Base-by-base conservation (phyloP, 2,797 vertebrate genomes). In the Poecile montanus region DNA sequence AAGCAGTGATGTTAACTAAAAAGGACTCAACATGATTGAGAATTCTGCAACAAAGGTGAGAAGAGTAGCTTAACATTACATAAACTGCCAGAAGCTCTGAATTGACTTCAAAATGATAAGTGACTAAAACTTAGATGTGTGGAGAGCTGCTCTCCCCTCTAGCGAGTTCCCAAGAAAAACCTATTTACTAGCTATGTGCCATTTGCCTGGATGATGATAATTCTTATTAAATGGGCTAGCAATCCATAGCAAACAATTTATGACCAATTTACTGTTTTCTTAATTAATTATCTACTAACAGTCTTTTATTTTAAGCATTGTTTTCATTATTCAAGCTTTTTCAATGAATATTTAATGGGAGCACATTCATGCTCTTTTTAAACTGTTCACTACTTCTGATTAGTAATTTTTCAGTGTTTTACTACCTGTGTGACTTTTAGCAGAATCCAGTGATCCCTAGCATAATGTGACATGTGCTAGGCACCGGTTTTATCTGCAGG, bases 251-350 rank as follows among this genome's bases (percentile, higher is more conserved):
- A 89, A 95, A 87, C 85, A 82, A 93, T 91, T 90, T 82, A 91
- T 71, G 77, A 93, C 42, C 56, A 82, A 91, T 84, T 94, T 78
- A 76, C 36, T 94, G 74, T 84, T 84, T 88, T 91, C 68, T 80
- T 86, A 88, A 95, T 96, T 91, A 94, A 94, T 94, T 87, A 93
- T 66, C 91, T 86, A 81, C 79, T 92, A 91, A 76, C 21, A 76
- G 77, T 76, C 63, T 90, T 83, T 87, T 83, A 50, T 95, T 93
- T 88, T 74, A 95, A 81, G 76, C 61, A 40, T 70, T 93, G 81
- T 94, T 95, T 95, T 96, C 85, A 91, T 92, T 96, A 91, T 93
- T 96, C 13, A 40, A 67, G 80, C 71, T 91, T 95, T 90, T 96
- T 38, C 42, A 71, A 95, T 96, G 27, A 97, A 96, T 94, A 96